These are phyloP conservation scores for Metopia argyrocephala DNA, from an alignment of 2,888 invertebrate species.

Conservation along the genomic window DNA sequence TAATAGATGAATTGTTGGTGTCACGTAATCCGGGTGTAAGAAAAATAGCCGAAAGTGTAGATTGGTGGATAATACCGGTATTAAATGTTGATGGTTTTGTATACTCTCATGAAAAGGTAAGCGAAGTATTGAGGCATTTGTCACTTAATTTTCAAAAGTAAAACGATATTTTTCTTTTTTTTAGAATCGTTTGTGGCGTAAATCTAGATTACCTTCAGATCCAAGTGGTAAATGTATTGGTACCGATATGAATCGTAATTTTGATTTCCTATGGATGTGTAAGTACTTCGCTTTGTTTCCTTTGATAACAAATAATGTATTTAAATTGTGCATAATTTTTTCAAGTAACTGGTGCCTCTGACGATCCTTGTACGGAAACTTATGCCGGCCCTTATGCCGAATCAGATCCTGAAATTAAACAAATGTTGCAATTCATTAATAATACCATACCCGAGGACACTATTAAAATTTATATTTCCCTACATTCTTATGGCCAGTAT, in stretches of 20 bases:
- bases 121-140: slow-evolving; percentile 68
- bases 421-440: slow-evolving; percentile 79
- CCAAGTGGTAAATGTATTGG: slow-evolving; percentile 73
- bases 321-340: background rate
- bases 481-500: slow-evolving; percentile 83
- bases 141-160: background rate
- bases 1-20: slow-evolving; percentile 86
- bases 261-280: slow-evolving; percentile 75
- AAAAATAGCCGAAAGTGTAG: slow-evolving; percentile 82
- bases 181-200: slow-evolving; percentile 83
- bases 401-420: slow-evolving; percentile 81
- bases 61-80: slow-evolving; percentile 87
- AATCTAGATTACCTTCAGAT: slow-evolving; percentile 80
- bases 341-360: slow-evolving; percentile 79
- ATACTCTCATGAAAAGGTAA: slow-evolving; percentile 83
- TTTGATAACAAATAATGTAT: background rate
- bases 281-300: slow-evolving; percentile 40
- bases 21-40: slow-evolving; percentile 81
- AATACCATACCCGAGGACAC: slow-evolving; percentile 75
- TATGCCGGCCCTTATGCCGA: slow-evolving; percentile 81
- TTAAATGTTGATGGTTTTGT: slow-evolving; percentile 86
- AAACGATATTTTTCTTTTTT: background rate
- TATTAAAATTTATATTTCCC: slow-evolving; percentile 81
- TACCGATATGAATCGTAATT: slow-evolving; percentile 77
- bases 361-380: slow-evolving; percentile 75